A percentile compares a stretch with the other conserved stretches of the same genome.
Conservation (phyloP, 2,113 vertebrate genomes). For the Sakesphorus luctuosus region DNA sequence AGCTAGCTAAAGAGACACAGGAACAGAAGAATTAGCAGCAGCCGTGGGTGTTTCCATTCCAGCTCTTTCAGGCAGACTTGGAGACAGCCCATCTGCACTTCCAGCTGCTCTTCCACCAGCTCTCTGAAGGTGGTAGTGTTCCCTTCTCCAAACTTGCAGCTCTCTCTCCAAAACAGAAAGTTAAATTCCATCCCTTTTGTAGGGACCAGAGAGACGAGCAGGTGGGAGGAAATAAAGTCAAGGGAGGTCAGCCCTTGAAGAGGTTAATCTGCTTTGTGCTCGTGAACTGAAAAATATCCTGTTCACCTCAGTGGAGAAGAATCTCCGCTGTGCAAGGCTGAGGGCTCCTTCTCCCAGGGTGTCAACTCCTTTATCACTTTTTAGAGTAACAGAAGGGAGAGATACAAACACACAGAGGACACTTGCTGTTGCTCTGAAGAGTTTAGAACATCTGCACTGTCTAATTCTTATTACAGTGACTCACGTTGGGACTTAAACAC, state of each 20-base stretch:
- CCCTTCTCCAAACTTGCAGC: background rate
- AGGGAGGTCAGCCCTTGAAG: background rate
- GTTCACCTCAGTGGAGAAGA: background rate
- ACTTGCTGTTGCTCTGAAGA: background rate
- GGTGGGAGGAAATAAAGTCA: background rate
- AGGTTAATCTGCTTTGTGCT: background rate
- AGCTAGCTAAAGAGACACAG: background rate
- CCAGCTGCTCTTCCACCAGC: slow-evolving; percentile 10
- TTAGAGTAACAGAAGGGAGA: background rate
- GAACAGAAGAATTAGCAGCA: background rate
- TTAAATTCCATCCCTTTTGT: background rate
- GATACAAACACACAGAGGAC: background rate
- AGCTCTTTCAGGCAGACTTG: background rate
- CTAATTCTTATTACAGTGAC: background rate
- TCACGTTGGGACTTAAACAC: background rate
- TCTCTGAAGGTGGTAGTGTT: slow-evolving; percentile 55
- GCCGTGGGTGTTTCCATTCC: accelerated
- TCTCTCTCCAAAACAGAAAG: background rate
- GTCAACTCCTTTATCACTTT: accelerated
- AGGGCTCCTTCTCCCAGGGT: background rate
- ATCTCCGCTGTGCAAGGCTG: background rate
- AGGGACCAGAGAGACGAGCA: accelerated
- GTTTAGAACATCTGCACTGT: background rate
- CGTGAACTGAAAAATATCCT: background rate
- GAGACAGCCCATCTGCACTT: background rate